Conservation (phyloP, 2,888 invertebrate genomes). For the Phyllotreta striolata region DNA sequence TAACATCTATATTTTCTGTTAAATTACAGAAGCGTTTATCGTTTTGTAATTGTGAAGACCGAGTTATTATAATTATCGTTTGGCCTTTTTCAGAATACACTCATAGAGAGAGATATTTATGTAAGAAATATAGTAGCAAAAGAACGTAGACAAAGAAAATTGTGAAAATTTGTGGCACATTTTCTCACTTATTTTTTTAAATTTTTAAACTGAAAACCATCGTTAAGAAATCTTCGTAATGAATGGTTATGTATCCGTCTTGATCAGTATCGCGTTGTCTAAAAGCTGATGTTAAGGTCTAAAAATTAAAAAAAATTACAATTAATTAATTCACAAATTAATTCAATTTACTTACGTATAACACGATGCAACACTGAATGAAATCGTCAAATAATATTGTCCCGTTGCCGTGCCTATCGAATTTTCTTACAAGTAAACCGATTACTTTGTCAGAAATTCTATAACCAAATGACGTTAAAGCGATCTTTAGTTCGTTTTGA, state of each 20-base stretch:
- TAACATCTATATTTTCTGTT: too few relatives aligned
- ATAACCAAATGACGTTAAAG: slow-evolving; percentile 90
- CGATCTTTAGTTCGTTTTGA: slow-evolving; percentile 86
- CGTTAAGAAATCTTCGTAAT: slow-evolving; percentile 94
- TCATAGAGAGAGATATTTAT: too few relatives aligned
- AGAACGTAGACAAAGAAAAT: neutral
- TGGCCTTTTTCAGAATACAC: too few relatives aligned
- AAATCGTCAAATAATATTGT: slow-evolving; percentile 98
- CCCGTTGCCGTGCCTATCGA: slow-evolving; percentile 90
- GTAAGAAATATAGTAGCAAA: too few relatives aligned
- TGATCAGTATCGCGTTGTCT: slow-evolving; percentile 88
- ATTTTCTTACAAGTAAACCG: slow-evolving; percentile 85
- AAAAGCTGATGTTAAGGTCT: slow-evolving; percentile 91
- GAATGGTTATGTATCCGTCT: slow-evolving; percentile 94
- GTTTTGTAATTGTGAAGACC: too few relatives aligned
- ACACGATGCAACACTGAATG: slow-evolving; percentile 92
- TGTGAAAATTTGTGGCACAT: slow-evolving; percentile 10
- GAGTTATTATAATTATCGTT: too few relatives aligned
- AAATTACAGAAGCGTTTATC: too few relatives aligned
- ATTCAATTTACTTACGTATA: slow-evolving; percentile 77
- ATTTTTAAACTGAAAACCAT: slow-evolving; percentile 88
- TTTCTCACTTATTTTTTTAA: slow-evolving; percentile 53
- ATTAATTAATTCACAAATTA: neutral
- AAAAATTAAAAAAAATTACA: slow-evolving; percentile 55
- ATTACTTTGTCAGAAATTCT: slow-evolving; percentile 84